Base-by-base conservation (phyloP, 23 tunicate genomes). In the Phallusia fumigata region DNA sequence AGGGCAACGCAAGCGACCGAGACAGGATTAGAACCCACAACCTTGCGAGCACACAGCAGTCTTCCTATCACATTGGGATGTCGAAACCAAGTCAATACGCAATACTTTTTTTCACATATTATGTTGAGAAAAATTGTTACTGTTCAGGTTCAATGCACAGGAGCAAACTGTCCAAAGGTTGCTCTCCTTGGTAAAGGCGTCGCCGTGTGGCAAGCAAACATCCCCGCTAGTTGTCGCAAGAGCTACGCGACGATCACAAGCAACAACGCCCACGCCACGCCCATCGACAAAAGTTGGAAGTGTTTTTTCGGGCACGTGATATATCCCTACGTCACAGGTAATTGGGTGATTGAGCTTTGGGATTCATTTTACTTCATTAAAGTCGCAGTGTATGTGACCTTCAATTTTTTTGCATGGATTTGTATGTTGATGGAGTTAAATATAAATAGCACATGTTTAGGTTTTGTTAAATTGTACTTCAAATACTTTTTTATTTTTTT, bases 291-390 rank as follows among this genome's bases (percentile, higher is more conserved):
- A 40, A 76, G 69, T 18, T 88, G 91, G 91, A 88, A 83, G 73
- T 88, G 91, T 78, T 88, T 88, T 50, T 88, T 88, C 44, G 86
- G 91, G 0, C 83, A 77, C 40, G 83, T 82, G 19, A 75, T 86
- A 31, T 86, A 81, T 65, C 90, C 90, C 33, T 47, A 86, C 64
- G 75, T 86, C 58, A 44, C 45, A 86, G 81, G 90, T 86, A n/a
- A 84, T 21, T 44, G 26, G 64, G 16, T 5, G 11, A 65, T 15
- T 65, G 13, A 18, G 0, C 5, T 18, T 18, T 30, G 32, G 16
- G 15, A 15, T 30, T 30, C 33, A 15, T 65, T 0, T 65, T 31
- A 15, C 16, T 16, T 30, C 32, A 30, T 31, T 18, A 30, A 15
- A 30, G 16, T 30, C 33, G 32, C 33, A 30, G 13, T 15, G 0